Evolutionary conservation across 2,888 invertebrate genomes (phyloP), one percentile per base, ranked within the genome.

Genomic region (Hanleya hanleyi): DNA sequence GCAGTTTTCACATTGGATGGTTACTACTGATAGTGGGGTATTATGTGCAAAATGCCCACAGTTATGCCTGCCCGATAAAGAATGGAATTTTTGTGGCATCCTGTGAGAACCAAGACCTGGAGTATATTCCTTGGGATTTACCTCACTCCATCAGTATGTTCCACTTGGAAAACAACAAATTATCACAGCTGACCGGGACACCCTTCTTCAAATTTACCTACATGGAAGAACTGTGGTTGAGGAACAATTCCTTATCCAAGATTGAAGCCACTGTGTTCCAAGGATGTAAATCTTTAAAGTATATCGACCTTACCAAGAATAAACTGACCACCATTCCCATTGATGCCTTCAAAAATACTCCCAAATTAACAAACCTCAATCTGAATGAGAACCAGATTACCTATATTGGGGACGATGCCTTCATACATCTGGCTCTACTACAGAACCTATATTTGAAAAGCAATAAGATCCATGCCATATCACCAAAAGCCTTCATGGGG

Each of bases 161-260:
- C 7, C 84, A 87, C 74, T 80, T 87, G 57, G 80, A 81, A 29
- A 79, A 84, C 67, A 86, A 87, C 69, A 73, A 73, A 32, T 77
- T 87, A n/a, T 70, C 68, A 6, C 67, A 73, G 29, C 73, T 85
- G 7, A 73, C 64, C 15, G 74, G 78, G 50, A 77, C 75, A 33
- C 80, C 82, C n/a, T 87, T 87, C 78, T 82, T 83, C 29, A 84
- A 83, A 75, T 86, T 85, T 74, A 77, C 76, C 35, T 79, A 75
- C 57, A 76, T 86, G 26, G 80, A 78, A 47, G 77, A 82, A 47
- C 70, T 87, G 18, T 80, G 79, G 72, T 71, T 87, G 29, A 76
- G 79, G 32, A 85, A 86, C 70, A 86, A 86, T 69, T 79, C 82
- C 22, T 74, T 87, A n/a, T 73, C 73, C 1, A 72, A 41, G 18